These are phyloP conservation scores for Phalera bucephala DNA, from an alignment of 2,888 invertebrate genomes.

Conservation along the genomic window DNA sequence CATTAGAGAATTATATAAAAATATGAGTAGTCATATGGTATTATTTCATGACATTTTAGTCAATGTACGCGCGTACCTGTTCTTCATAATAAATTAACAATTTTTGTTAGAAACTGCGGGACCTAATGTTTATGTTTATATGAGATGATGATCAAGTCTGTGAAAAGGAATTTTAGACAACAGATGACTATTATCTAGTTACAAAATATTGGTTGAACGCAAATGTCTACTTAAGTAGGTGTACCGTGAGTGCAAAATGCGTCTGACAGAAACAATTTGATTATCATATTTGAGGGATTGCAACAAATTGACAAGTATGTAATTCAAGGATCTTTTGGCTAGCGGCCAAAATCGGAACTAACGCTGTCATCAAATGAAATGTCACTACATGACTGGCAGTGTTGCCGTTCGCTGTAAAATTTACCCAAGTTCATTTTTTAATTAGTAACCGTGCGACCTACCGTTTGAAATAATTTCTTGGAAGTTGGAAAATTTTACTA, in stretches of 20 bases:
- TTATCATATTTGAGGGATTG: too few species aligned
- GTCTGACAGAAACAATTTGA: background rate
- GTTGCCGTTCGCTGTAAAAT: too few species aligned
- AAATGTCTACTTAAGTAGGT: slow-evolving; percentile 29
- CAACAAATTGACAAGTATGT: too few species aligned
- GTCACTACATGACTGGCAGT: too few species aligned
- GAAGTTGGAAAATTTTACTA: too few species aligned
- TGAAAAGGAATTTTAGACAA: slow-evolving; percentile 25
- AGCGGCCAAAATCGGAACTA: too few species aligned
- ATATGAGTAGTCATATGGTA: slow-evolving; percentile 42
- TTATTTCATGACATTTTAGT: slow-evolving; percentile 65
- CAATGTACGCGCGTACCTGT: slow-evolving; percentile 71
- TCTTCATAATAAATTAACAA: slow-evolving; percentile 48
- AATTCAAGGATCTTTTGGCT: too few species aligned
- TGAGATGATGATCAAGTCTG: slow-evolving; percentile 29
- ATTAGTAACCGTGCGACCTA: too few species aligned
- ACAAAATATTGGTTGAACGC: slow-evolving; percentile 16
- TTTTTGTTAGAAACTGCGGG: slow-evolving; percentile 41
- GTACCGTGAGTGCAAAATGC: slow-evolving; percentile 8
- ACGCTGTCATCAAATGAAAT: too few species aligned
- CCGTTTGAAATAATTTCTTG: too few species aligned
- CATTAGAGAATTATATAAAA: slow-evolving; percentile 38
- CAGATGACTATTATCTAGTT: slow-evolving; percentile 37
- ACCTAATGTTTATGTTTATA: slow-evolving; percentile 51
- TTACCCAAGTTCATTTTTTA: too few species aligned